Base-by-base conservation (phyloP, 2,113 vertebrate genomes). In the Colaptes auratus region DNA sequence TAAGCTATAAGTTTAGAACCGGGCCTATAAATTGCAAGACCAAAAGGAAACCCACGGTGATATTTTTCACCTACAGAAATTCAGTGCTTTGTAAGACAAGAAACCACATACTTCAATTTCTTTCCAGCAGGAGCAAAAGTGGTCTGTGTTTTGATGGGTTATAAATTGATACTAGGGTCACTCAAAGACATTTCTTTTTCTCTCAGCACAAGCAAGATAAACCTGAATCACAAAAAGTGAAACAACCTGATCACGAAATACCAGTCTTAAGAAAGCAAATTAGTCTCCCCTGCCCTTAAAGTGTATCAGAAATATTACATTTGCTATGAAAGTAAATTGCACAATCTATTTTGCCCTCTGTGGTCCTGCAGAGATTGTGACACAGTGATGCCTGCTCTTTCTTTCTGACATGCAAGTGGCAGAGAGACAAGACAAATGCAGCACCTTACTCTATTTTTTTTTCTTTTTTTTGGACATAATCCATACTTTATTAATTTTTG, bases 401-500 rank as follows among this genome's bases (percentile, higher is more conserved):
- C 56, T 86, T 94, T 90, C 60, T 96, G 92, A 91, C 59, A 70
- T 88, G 44, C 74, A 87, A 90, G 88, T 88, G 74, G 17, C 31
- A 96, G 64, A 50, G 61, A 96, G 86, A 82, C n/a, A 95, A 15
- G 91, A 91, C 74, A 72, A 95, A 96, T 84, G 65, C 58, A 94
- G 75, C 30, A 85, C 39, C 48, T 44, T 15, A 44, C 42, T 44
- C 39, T 48, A 9, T 48, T 4, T 48, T 48, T 20, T 96, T 59
- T 95, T 33, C 65, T 83, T 97, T 65, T 85, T 97, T 86, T 87
- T 82, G 84, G 85, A 92, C 90, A 88, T 93, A 88, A 97, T 87
- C 72, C 91, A 93, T 88, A 86, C 55, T 72, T 95, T 96, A 93
- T 94, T 92, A 94, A 96, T 95, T 93, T 90, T 95, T 93, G 64